Evolutionary conservation across 1,140 invertebrate species (phyloP).

Genomic region (Colletes latitarsis): DNA sequence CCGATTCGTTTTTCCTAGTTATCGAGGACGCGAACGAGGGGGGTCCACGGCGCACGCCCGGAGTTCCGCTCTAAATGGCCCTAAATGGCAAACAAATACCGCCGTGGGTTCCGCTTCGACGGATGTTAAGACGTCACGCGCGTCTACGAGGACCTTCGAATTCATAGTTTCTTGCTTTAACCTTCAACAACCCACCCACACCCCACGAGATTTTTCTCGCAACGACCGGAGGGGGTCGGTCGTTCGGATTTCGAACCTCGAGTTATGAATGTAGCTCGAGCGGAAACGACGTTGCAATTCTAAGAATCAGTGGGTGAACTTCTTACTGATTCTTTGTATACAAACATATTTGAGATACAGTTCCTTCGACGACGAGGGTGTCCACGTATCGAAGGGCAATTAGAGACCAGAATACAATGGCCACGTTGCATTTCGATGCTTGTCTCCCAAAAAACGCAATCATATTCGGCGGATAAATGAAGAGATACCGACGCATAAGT

Average conservation of each 20-base stretch:
- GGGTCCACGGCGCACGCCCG: slow-evolving; percentile 51
- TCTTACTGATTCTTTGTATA: too few species aligned
- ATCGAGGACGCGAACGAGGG: slow-evolving; percentile 14
- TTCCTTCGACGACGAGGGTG: slow-evolving; percentile 3
- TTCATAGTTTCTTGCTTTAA: slow-evolving; percentile 3
- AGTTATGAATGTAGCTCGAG: background rate
- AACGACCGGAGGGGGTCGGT: background rate
- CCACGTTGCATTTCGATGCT: background rate
- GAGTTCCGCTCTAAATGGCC: slow-evolving; percentile 63
- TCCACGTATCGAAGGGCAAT: background rate
- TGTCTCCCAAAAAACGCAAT: slow-evolving; percentile 10
- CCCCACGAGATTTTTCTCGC: background rate
- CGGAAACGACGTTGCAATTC: background rate
- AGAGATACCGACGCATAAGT: slow-evolving; percentile 33
- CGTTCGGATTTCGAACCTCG: background rate
- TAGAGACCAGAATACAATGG: background rate
- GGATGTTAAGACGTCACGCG: slow-evolving; percentile 72
- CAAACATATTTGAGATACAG: background rate
- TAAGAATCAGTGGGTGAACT: too few species aligned
- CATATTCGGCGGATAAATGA: slow-evolving; percentile 15
- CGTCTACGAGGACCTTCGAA: background rate
- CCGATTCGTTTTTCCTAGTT: slow-evolving; percentile 3
- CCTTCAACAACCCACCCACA: background rate
- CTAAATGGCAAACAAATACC: slow-evolving; percentile 72
- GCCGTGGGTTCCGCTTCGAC: slow-evolving; percentile 59